Percentiles rank a stretch among this genome's conserved stretches.
Evolutionary conservation across 2,113 vertebrate genomes (phyloP).

Genomic region (Monarcha castaneiventris): DNA sequence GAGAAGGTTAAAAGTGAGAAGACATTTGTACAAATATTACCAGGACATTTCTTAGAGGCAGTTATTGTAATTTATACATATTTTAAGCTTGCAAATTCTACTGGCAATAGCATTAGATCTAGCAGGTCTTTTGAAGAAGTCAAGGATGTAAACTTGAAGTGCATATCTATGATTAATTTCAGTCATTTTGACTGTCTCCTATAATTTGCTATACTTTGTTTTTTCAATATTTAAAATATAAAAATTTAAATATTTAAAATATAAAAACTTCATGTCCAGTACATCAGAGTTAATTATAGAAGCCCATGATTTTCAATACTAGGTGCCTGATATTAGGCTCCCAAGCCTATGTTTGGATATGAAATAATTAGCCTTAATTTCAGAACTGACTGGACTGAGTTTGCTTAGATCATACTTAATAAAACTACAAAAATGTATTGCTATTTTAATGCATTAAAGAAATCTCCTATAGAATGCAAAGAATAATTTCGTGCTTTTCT

Average conservation of each 20-base stretch:
- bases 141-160: not conserved
- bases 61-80: not conserved
- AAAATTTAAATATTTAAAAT: not conserved
- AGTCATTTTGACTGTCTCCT: not conserved
- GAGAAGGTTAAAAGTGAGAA: not conserved
- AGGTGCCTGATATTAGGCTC: not conserved
- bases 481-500: not conserved
- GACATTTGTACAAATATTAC: not conserved
- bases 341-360: not conserved
- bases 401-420: not conserved
- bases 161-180: not conserved
- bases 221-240: not conserved
- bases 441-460: not conserved
- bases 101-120: not conserved
- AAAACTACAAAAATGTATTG: not conserved
- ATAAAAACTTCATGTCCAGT: not conserved
- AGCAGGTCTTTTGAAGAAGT: not conserved
- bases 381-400: not conserved
- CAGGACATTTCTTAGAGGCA: not conserved
- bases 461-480: not conserved
- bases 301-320: not conserved
- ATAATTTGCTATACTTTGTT: not conserved
- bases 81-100: not conserved
- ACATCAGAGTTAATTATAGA: not conserved
- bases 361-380: not conserved